Evolutionary conservation across 2,113 vertebrate species (phyloP), one percentile per base, ranked within the genome.

Genomic region (Alectura lathami): DNA sequence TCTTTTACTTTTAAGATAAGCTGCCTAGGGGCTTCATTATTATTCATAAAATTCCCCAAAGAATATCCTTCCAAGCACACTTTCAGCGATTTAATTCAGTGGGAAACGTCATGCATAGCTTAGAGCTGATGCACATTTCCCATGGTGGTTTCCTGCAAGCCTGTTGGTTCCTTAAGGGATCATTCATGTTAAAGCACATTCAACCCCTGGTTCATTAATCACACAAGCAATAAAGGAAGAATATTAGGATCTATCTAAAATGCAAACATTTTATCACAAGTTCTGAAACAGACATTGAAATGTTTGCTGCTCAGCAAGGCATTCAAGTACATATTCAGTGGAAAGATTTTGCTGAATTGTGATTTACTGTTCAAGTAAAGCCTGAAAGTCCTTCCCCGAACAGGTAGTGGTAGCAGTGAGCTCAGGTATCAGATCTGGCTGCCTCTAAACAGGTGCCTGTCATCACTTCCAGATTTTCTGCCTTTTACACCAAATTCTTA

Each of bases 1-100:
- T 59, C 73, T 75, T 96, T 89, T 94, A 57, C 38, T 91, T 88
- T 87, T 86, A 78, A 96, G 87, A 91, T 88, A 94, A 94, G 56
- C 79, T 80, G 51, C 64, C 72, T 89, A 89, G 23, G 29, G 73
- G 54, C 84, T 83, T 87, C 43, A 43, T 88, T 81, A 57, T 93
- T 94, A 83, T 93, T 91, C 85, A 81, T 23, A 30, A 66, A 76
- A 88, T 56, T 89, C 89, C 89, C 89, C 30, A 86, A 59, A 88
- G 82, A 88, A 92, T 86, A 70, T 2, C 21, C 26, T 89, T 91
- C 64, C 30, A 91, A 93, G 79, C 30, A 60, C 56, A 60, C 20
- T 89, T 88, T 94, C 30, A 67, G 63, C 79, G 83, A 77, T 89
- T 94, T 91, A 93, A 93, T 88, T 91, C 84, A 67, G 72, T 76